Evolutionary conservation across 2,113 vertebrate species (phyloP), one percentile per base, ranked within the genome.

Genomic region (Strix aluco): DNA sequence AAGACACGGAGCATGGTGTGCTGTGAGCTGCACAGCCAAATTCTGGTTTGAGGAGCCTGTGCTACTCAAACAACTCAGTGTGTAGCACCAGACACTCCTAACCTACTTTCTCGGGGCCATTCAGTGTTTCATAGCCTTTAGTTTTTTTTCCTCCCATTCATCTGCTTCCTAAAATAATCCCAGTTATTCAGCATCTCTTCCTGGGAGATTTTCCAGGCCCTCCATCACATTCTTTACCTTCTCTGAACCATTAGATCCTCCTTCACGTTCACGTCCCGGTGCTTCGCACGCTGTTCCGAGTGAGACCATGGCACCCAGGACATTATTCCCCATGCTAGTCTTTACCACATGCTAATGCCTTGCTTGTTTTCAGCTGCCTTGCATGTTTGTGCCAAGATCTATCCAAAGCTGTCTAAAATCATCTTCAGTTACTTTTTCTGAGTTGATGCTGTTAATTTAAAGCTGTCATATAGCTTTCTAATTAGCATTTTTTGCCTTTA

Each of bases 131-230:
- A 0, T n/a, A 55, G 80, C 75, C 85, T 83, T 89, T 46, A 29
- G 72, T 38, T 22, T 75, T 86, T 40, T 66, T 49, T 5, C 4
- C 79, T 94, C 55, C 80, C 72, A 66, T 94, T 92, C 88, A 81
- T 80, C 84, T 81, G 42, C 63, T 91, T 86, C 83, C 63, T 69
- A 63, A 91, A 95, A 88, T 92, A 91, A 73, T 51, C 38, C 26
- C 74, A 74, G 67, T 91, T 81, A 58, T 72, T 94, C 86, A 86
- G 46, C 83, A 81, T 51, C 69, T 88, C 51, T 54, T 58, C 67
- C 63, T 71, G 27, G 18, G 80, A 86, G 89, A 10, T 49, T 70
- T 88, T 52, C 83, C 51, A 83, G 77, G 27, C 61, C 51, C 65
- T 72, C 72, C 17, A 0, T 83, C 40, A 1, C 29, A 27, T 75